Base-by-base conservation (phyloP, 2,888 invertebrate genomes). In the Omphaloscelis lunosa region DNA sequence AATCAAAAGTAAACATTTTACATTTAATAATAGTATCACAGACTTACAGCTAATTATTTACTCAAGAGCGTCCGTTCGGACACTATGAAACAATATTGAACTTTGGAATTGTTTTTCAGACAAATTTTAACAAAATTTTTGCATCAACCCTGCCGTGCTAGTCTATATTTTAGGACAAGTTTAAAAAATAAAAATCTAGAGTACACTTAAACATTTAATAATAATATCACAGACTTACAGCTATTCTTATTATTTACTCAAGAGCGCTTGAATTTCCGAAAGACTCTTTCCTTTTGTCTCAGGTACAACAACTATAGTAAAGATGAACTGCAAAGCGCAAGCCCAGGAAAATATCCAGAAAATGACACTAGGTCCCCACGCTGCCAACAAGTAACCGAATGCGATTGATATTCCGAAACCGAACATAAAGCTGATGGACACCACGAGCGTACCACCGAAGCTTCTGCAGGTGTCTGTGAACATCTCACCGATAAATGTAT, bases 251-350 rank as follows among this genome's bases (percentile, higher is more conserved):
- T 23, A 72, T 72, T 27, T 72, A 73, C 82, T 88, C 39, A 92
- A 80, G 86, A 91, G 91, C 11, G 84, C 86, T 91, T 29, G 88
- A 53, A 93, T 90, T 67, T 93, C 91, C 9, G 72, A 11, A 15
- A 92, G 72, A 75, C 80, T 92, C 73, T 89, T 92, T 12, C 92
- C 92, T 61, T 88, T 92, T 5, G 93, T 93, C 77, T 93, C 93
- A 0, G 92, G 92, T 8, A 93, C 92, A 70, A 89, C 88, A 4
- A 91, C 39, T 0, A 83, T 0, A 2, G 88, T 88, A 56, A 92
- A 93, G 0, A 88, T 0, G 17, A 90, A 92, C 0, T 89, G 86
- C 0, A 83, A 11, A 0, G 75, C 85, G 62, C 90, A 90, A 0
- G 83, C 69, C 0, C 72, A 75, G 0, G 92, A 73, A 48, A 88